Percentiles rank a stretch among this genome's conserved stretches.
Conservation (phyloP, 1,140 invertebrate species). For the Drosophila lini region DNA sequence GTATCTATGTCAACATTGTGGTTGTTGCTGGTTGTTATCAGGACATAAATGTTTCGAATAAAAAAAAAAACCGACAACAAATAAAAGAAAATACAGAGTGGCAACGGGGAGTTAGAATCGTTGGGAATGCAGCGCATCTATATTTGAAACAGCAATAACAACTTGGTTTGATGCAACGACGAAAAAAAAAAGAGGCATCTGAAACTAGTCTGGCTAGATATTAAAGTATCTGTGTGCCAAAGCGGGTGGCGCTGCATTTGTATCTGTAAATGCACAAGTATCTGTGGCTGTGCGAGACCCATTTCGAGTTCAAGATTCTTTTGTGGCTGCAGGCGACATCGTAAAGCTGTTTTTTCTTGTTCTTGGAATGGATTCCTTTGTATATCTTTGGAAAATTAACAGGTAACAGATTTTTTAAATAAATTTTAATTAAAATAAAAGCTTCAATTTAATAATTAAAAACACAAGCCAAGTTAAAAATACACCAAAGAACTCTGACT, state of each 20-base stretch:
- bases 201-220: conserved; percentile 59
- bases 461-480: no score
- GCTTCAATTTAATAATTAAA: background rate
- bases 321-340: conserved; percentile 44
- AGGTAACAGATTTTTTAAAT: background rate
- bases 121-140: conserved; percentile 37
- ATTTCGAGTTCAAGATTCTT: conserved; percentile 68
- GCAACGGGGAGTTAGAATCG: conserved; percentile 13
- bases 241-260: conserved; percentile 33
- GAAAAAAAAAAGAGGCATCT: conserved; percentile 33
- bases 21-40: conserved; percentile 35
- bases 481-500: background rate
- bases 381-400: background rate
- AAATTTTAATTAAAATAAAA: background rate
- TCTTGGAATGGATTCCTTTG: conserved; percentile 8
- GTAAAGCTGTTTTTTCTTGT: conserved; percentile 14
- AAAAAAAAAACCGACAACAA: conserved; percentile 16
- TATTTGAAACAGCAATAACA: conserved; percentile 40
- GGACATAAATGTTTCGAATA: conserved; percentile 49
- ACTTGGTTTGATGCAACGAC: conserved; percentile 6
- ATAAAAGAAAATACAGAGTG: background rate
- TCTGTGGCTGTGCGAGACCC: conserved; percentile 47
- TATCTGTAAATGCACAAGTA: conserved; percentile 24
- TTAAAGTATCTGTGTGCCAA: conserved; percentile 47
- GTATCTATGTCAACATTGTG: conserved; percentile 47